These are phyloP conservation scores for Empidonax traillii DNA, from an alignment of 2,113 vertebrate genomes.

Conservation along the genomic window DNA sequence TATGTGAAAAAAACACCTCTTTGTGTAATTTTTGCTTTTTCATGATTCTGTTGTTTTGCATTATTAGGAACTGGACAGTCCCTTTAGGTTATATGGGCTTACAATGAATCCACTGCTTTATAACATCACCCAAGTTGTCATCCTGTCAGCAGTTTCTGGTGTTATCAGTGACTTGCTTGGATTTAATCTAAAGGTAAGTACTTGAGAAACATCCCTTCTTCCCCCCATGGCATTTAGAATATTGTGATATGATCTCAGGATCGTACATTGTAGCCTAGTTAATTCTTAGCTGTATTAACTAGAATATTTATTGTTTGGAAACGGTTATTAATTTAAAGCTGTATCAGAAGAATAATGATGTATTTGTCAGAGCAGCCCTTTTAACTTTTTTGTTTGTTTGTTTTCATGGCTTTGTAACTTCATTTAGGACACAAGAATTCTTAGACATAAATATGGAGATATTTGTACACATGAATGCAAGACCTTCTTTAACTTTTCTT, in stretches of 20 bases:
- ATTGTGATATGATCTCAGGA: background rate
- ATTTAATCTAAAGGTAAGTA: conserved; percentile 94
- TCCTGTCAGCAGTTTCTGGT: conserved; percentile 95
- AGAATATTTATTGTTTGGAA: background rate
- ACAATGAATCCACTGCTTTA: conserved; percentile 99
- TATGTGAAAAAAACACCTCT: background rate
- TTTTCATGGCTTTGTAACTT: background rate
- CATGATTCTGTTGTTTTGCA: background rate
- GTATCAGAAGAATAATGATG: background rate
- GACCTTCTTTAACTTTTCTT: background rate
- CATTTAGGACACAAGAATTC: background rate
- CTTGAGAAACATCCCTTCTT: background rate
- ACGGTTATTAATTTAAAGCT: background rate
- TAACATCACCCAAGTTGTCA: conserved; percentile 99
- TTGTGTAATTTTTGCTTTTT: background rate
- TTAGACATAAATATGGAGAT: background rate
- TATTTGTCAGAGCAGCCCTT: background rate
- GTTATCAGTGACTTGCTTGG: conserved; percentile 98
- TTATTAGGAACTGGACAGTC: conserved; percentile 90
- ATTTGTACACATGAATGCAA: background rate
- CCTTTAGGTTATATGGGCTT: conserved; percentile 93
- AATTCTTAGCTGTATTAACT: background rate
- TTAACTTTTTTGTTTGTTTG: background rate
- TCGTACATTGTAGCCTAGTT: background rate
- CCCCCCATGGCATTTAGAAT: background rate